Evolutionary conservation across 2,797 vertebrate genomes (phyloP), one percentile per base, ranked within the genome.

Genomic region (Girardinus metallicus): DNA sequence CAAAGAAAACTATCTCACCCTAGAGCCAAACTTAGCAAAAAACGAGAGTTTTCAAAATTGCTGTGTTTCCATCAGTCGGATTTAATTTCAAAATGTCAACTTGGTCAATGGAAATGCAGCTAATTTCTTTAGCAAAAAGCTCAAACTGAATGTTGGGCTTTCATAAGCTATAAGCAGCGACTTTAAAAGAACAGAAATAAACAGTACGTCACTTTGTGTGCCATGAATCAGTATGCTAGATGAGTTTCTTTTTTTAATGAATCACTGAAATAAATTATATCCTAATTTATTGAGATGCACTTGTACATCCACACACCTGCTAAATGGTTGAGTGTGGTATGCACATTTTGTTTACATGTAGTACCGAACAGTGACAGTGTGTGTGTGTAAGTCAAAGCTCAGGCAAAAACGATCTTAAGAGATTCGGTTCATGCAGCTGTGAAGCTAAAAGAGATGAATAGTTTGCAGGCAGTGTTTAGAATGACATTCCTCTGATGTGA

Each of bases 291-390:
- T 72, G 26, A 72, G 68, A 18, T 72, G 26, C 26, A 16, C 85
- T 80, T 82, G 86, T 80, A 85, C 85, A 64, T 74, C 84, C 90
- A 90, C 92, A 83, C 89, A 74, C 92, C 91, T 93, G 89, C 87
- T 94, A 94, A 91, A 92, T 90, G 93, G 93, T 92, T 49, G 83
- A 75, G 84, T 92, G 94, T 94, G 94, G 92, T 89, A 84, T 92
- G 86, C 90, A 91, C 88, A 91, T 92, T 91, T 88, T 94, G 94
- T 95, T 95, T 95, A 94, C 93, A 95, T 91, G 79, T 84, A 93
- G 85, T 93, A 89, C 87, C 87, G 91, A 83, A 82, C 80, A 90
- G 87, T 86, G 78, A 75, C 66, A 89, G 73, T 82, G 75, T 75
- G 80, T 75, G 80, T 89, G 86, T 93, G 90, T 91, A 83, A 89